Base-by-base conservation (phyloP, 2,888 invertebrate genomes). In the Drosophila maculinotata region DNA sequence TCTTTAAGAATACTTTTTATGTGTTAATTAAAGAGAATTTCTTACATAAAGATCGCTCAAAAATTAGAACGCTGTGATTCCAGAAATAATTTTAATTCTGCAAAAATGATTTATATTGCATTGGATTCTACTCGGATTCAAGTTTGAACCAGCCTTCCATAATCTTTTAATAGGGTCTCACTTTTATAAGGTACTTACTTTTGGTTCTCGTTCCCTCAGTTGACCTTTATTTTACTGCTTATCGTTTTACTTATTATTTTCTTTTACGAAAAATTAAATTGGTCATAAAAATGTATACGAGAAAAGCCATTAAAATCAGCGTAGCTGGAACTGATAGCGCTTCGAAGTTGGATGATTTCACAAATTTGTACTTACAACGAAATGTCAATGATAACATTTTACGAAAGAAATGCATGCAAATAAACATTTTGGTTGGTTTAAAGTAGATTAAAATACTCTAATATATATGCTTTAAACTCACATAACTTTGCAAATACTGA, bases 251-350 rank as follows among this genome's bases (percentile, higher is more conserved):
- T 20, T 20, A 20, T 14, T 9, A 26, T 33, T 30, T 35, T 6
- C 15, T 14, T 39, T 31, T 12, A 30, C 38, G 23, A 39, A 35
- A 53, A 52, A 60, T 56, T 58, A 31, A 79, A 76, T 76, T 69
- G 73, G 63, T 71, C 86, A 56, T 79, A 56, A 79, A 80, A 77
- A 65, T 36, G 36, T 47, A 41, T 56, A 58, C 33, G 31, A 63
- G 33, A 53, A 59, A 49, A 31, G 9, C 1, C 62, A 82, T 71
- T 62, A 36, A 58, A 77, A 54, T 38, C 10, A 14, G n/a, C 38
- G 36, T 25, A 36, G 15, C 41, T 35, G 12, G 2, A 33, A 38
- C 59, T 65, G 72, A 76, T 58, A 76, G 51, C 65, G 51, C 30
- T 33, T 31, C 14, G 8, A 49, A 49, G 20, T 65, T 33, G 39